Evolutionary conservation across 2,113 vertebrate species (phyloP), one percentile per base, ranked within the genome.

Genomic region (Poicephalus gulielmi): DNA sequence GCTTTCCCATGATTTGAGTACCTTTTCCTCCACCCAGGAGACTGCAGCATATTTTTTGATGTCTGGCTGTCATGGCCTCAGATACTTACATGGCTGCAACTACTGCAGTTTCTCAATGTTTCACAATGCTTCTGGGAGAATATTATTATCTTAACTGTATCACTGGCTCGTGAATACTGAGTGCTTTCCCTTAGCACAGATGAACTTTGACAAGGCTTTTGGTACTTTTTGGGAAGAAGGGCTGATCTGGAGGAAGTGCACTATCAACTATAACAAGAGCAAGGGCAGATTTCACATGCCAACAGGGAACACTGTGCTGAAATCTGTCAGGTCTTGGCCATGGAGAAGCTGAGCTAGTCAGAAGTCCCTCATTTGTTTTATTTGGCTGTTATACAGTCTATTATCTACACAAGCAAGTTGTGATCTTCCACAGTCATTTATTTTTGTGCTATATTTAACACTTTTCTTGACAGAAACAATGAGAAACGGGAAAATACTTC

Each of bases 391-490:
- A 43, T 3, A 37, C 31, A 75, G 80, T 44, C 47, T 84, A 10
- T 73, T 88, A 69, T 41, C 57, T 86, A 31, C 31, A 14, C 14
- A 68, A 64, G 52, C 37, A 76, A 74, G 15, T 35, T 85, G 18
- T 87, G 73, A 86, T 93, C 57, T 75, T 86, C 12, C 16, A 30
- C 22, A 53, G 63, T 86, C 22, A 16, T 46, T 74, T 59, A 24
- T 35, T 87, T 50, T 19, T 11, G 33, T 1, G 2, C 79, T 93
- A n/a, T 11, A 10, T 53, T 83, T 84, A 66, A 68, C 3, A 3
- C 68, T 94, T 78, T 95, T 92, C 57, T 85, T 88, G 50, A 94
- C 30, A 70, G 88, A 83, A 82, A n/a, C 24, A 11, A 44, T 90
- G 25, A 78, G 49, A 90, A 94, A 69, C 5, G 52, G 20, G 64